Percentiles rank a stretch among this genome's conserved stretches.
Evolutionary conservation across 2,888 invertebrate genomes (phyloP).

Genomic region (Crematogaster levior): DNA sequence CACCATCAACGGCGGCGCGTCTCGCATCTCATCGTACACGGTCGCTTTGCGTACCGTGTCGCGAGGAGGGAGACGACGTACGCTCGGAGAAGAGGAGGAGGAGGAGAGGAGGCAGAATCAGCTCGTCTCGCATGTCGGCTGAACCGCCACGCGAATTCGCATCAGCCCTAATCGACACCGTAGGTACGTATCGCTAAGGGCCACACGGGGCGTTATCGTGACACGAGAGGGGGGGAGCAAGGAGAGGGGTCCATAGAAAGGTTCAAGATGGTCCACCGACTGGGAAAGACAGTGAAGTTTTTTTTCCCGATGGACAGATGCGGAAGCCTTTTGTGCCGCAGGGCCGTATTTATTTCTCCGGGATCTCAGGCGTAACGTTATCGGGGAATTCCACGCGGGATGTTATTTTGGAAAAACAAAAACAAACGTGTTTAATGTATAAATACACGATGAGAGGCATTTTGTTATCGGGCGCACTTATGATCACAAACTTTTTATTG

Average conservation of each 20-base stretch:
- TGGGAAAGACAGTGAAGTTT: slow-evolving; percentile 29
- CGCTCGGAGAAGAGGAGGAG: background rate
- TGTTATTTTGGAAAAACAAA: background rate
- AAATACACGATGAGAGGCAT: background rate
- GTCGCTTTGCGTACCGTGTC: slow-evolving; percentile 25
- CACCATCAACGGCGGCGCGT: slow-evolving; percentile 19
- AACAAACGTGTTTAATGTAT: background rate
- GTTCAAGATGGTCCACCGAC: slow-evolving; percentile 7
- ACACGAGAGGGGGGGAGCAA: slow-evolving; percentile 1
- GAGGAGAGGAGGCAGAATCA: background rate
- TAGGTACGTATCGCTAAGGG: slow-evolving; percentile 84
- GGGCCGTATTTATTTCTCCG: background rate
- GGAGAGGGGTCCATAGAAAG: background rate
- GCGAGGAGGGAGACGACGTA: background rate
- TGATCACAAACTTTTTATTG: background rate
- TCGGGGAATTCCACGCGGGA: background rate
- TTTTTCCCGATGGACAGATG: slow-evolving; percentile 5
- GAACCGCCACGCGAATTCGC: slow-evolving; percentile 87
- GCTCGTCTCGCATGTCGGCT: slow-evolving; percentile 84
- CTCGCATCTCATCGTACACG: slow-evolving; percentile 18
- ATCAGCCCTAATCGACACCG: slow-evolving; percentile 86
- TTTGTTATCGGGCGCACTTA: background rate
- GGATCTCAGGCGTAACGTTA: background rate
- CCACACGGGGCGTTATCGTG: background rate
- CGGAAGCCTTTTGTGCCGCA: background rate